These are phyloP conservation scores for Hemistola chrysoprasaria DNA, from an alignment of 2,888 invertebrate genomes.

Conservation along the genomic window DNA sequence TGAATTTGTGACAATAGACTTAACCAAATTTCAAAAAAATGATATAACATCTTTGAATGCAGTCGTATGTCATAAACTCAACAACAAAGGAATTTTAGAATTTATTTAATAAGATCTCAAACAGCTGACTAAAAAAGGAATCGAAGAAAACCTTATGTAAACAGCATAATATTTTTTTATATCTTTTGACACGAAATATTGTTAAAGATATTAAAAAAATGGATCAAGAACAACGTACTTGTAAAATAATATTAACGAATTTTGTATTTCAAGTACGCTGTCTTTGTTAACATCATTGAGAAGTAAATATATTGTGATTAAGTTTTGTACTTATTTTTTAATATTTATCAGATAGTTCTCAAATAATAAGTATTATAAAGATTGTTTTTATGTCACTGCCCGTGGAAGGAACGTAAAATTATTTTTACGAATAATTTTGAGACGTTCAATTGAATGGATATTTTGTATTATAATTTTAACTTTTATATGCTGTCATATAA, in stretches of 20 bases:
- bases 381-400: slow-evolving; percentile 54
- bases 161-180: slow-evolving; percentile 23
- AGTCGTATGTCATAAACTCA: slow-evolving; percentile 27
- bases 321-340: slow-evolving; percentile 28
- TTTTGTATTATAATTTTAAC: slow-evolving; percentile 52
- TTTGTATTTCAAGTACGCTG: no score
- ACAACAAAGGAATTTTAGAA: slow-evolving; percentile 18
- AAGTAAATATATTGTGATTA: slow-evolving; percentile 25
- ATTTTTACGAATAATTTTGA: slow-evolving; percentile 44
- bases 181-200: slow-evolving; percentile 7
- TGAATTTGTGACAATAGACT: slow-evolving; percentile 24
- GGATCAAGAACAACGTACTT: background rate
- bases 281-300: slow-evolving; percentile 23
- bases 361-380: slow-evolving; percentile 21
- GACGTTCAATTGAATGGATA: slow-evolving; percentile 42
- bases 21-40: background rate
- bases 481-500: slow-evolving; percentile 43
- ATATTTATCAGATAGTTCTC: slow-evolving; percentile 14
- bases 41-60: slow-evolving; percentile 10
- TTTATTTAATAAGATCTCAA: slow-evolving; percentile 17
- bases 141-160: slow-evolving; percentile 5
- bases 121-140: slow-evolving; percentile 16
- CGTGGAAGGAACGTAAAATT: slow-evolving; percentile 42
- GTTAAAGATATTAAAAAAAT: no score
- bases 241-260: background rate